These are phyloP conservation scores for Pangasius krempfi DNA, from an alignment of 2,797 vertebrate species.

Conservation along the genomic window DNA sequence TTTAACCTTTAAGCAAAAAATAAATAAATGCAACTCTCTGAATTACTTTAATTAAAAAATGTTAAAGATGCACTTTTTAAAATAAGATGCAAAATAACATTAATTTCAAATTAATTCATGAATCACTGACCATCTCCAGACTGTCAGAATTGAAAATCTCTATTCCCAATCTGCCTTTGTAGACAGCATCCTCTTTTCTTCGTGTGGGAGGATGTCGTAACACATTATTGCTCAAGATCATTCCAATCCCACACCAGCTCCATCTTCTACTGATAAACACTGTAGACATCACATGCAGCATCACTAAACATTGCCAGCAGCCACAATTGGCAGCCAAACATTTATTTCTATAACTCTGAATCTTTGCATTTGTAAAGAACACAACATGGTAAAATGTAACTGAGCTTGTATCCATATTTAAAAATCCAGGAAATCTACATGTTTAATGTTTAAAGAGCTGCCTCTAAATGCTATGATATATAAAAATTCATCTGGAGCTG, in stretches of 20 bases:
- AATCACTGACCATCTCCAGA: not conserved
- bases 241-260: not conserved
- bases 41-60: not conserved
- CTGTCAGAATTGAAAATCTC: not conserved
- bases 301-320: not conserved
- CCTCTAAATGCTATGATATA: not conserved
- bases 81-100: too few species aligned
- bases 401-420: not conserved
- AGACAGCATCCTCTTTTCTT: slow-evolving; percentile 5
- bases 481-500: not conserved
- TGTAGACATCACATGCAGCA: not conserved
- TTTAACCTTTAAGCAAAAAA: not conserved
- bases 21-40: not conserved
- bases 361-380: not conserved
- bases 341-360: not conserved
- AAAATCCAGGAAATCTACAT: not conserved
- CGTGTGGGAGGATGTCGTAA: not conserved
- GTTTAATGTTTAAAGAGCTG: not conserved
- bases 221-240: not conserved
- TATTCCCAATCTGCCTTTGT: slow-evolving; percentile 13
- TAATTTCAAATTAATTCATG: not conserved
- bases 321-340: slow-evolving; percentile 14
- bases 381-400: not conserved
- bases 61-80: not conserved
- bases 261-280: not conserved